Base-by-base conservation (phyloP, 1,140 invertebrate genomes). In the Pteromalus puparum region DNA sequence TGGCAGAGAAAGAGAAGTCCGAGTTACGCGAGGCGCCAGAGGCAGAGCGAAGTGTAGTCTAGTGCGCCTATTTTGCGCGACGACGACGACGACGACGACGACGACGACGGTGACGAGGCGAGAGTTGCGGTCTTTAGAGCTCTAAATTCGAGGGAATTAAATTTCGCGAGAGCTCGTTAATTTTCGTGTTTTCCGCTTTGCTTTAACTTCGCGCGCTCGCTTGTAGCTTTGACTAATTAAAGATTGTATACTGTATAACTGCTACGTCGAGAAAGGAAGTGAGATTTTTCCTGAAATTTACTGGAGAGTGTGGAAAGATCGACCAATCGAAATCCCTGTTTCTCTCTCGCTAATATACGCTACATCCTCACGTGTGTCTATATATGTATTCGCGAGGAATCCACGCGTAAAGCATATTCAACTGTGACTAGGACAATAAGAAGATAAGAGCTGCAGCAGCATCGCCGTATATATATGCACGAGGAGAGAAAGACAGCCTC, bases 341-440 rank as follows among this genome's bases (percentile, higher is more conserved):
- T 34, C 30, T 34, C 30, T 9, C 10, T 12, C 1, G 38, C 38
- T 42, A 42, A 42, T 42, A 9, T 9, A 1, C 38, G 5, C 1
- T 10, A 42, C 38, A 42, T 42, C 38, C 38, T 42, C 38, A 9
- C 38, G 38, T 42, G 48, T 53, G 5, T 34, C 30, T 34, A 34
- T 15, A 53, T 53, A 53, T 21, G 12, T 18, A 53, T 53, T 38
- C 34, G 38, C 42, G 38, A 28, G 28, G 24, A 80, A 72, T 80
- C 38, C 38, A 34, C 38, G 61, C 28, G 42, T 77, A 18, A 34
- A 65, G 38, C 61, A 21, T 80, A 48, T 72, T 70, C 48, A 68
- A 48, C 38, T 80, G 34, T 46, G n/a, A 68, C 42, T 70, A 21
- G 78, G 24, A 80, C 67, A 80, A 80, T 80, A 80, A 79, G 65